A percentile compares a stretch with the other conserved stretches of the same genome.
phyloP scores from a whole-genome alignment of 2,797 vertebrate species.

The Geotria australis region DNA sequence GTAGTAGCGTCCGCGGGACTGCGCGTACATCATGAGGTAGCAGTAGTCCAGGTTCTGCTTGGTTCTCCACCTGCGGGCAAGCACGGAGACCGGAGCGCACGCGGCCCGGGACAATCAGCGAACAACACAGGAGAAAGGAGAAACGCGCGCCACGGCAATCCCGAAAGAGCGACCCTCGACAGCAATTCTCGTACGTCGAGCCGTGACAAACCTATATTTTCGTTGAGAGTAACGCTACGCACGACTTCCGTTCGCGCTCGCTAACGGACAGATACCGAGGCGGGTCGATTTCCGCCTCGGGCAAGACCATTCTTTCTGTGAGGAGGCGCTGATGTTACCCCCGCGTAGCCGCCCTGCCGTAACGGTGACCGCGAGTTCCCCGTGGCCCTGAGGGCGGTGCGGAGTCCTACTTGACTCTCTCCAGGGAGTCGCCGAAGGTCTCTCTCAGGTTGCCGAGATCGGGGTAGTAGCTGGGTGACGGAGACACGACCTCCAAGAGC shows the following conservation, averaged over 20 bases:
- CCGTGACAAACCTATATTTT: no score
- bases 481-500: conserved; percentile 73
- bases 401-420: conserved; percentile 51
- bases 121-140: no score
- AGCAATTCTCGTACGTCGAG: no score
- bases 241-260: no score
- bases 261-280: no score
- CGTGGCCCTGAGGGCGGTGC: background rate
- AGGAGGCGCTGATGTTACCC: no score
- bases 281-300: no score
- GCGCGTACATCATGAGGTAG: conserved; percentile 97
- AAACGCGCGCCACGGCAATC: no score
- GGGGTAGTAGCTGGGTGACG: conserved; percentile 75
- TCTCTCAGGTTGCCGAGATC: conserved; percentile 73
- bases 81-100: conserved; percentile 2
- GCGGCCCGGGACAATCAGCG: background rate
- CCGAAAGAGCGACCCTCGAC: no score
- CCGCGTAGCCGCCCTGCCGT: no score
- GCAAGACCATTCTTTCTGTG: no score
- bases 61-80: conserved; percentile 56
- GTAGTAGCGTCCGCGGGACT: conserved; percentile 83
- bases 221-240: no score
- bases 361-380: background rate
- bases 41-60: conserved; percentile 96
- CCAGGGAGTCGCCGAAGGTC: conserved; percentile 83